Evolutionary conservation across 2,797 vertebrate genomes (phyloP).

Genomic region (Sebastes hopkinsi): DNA sequence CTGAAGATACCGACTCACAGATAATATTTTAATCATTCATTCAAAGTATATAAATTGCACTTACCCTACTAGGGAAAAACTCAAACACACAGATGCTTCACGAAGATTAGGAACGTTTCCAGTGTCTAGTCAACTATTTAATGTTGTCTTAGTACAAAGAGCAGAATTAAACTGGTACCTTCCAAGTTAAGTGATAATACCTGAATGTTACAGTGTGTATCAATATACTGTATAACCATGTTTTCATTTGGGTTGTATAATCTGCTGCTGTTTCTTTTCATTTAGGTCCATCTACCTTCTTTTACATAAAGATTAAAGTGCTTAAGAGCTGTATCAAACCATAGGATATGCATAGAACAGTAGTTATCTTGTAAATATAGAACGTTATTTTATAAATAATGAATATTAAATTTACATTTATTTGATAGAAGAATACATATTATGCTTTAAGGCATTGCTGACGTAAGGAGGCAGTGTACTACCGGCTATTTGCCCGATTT

Average conservation of each 20-base stretch:
- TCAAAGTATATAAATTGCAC: conserved; percentile 19
- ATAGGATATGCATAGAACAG: conserved; percentile 33
- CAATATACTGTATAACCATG: not conserved
- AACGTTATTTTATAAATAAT: conserved; percentile 60
- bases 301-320: conserved; percentile 71
- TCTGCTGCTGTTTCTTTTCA: not conserved
- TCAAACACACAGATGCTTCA: not conserved
- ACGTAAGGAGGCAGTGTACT: conserved; percentile 1
- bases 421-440: conserved; percentile 46
- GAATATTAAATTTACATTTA: conserved; percentile 61
- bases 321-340: conserved; percentile 55
- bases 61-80: not conserved
- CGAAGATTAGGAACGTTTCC: not conserved
- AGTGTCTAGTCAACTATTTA: not conserved
- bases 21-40: not conserved
- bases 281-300: conserved; percentile 6
- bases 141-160: conserved; percentile 5
- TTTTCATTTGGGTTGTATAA: conserved; percentile 15
- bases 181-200: not conserved
- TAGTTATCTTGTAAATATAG: conserved; percentile 56
- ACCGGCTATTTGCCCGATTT: conserved; percentile 59
- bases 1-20: not conserved
- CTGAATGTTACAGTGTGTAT: not conserved
- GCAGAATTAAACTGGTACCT: not conserved
- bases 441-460: conserved; percentile 71